A percentile compares a stretch with the other conserved stretches of the same genome.
phyloP scores from a whole-genome alignment of 2,888 invertebrate species.

The Dasysyrphus albostriatus region DNA sequence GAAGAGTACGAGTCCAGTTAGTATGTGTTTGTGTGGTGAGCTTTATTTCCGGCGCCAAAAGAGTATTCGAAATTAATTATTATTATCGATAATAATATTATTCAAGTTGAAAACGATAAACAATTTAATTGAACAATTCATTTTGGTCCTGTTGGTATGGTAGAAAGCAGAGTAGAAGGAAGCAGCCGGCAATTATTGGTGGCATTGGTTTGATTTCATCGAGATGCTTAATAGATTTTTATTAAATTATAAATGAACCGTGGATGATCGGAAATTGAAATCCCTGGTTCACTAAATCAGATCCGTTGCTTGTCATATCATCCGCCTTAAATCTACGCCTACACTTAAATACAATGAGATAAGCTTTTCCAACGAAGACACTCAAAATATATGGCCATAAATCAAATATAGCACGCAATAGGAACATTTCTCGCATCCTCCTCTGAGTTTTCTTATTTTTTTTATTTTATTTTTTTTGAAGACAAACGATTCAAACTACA shows the following conservation, averaged over 20 bases:
- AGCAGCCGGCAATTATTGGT: not conserved
- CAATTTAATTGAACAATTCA: conserved; percentile 72
- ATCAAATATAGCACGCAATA: conserved; percentile 71
- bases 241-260: conserved; percentile 57
- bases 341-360: conserved; percentile 38
- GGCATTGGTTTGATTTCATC: conserved; percentile 49
- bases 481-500: conserved; percentile 43
- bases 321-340: not conserved
- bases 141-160: conserved; percentile 37
- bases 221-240: conserved; percentile 64
- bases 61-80: conserved; percentile 58
- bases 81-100: conserved; percentile 59
- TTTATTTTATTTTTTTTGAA: conserved; percentile 5
- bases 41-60: conserved; percentile 4
- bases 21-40: not conserved
- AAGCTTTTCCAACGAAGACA: conserved; percentile 46
- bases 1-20: not conserved
- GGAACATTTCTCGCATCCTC: not conserved
- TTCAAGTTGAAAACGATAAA: conserved; percentile 63
- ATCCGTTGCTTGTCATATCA: not conserved
- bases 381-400: conserved; percentile 57
- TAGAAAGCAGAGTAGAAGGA: not conserved
- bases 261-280: not conserved
- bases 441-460: not conserved
- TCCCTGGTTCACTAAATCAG: conserved; percentile 8